Base-by-base conservation (phyloP, 2,113 vertebrate genomes). In the Cinclus cinclus region DNA sequence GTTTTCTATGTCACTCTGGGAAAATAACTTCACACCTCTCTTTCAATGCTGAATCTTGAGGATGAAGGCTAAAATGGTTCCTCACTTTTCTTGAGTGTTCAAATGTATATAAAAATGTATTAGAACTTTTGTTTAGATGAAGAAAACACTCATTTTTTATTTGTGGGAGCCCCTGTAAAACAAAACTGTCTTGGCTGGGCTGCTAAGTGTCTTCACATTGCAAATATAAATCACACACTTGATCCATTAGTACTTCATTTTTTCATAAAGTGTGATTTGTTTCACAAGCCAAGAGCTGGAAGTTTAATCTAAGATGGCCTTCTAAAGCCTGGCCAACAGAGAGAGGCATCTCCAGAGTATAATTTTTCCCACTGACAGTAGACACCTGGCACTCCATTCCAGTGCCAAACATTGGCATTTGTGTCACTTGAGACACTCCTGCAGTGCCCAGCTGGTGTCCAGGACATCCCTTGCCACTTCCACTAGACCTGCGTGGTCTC, bases 201-300 rank as follows among this genome's bases (percentile, higher is more conserved):
- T 69, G 49, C 33, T 62, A 67, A 58, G 33, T 69, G n/a, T 68
- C 67, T 73, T 67, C 59, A 62, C 46, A 69, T 28, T 19, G 15
- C 42, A 90, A 87, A 83, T 47, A 65, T 15, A 62, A 87, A 93
- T 90, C 31, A 86, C 30, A 52, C 55, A 41, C 75, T 64, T 86
- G 42, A 76, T 50, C 44, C 56, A 63, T 90, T 90, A 92, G 22
- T 56, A 60, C 56, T 95, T n/a, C 24, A 65, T 13, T 81, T 86
- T 95, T 87, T 92, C 73, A 75, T 74, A n/a, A 77, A 93, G 42
- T 41, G 35, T 63, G 42, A 71, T 55, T 77, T 11, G 75, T 92
- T 96, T 86, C 79, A 74, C 23, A 55, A 90, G 47, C 79, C 81
- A 81, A 90, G 94, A 92, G 71, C 79, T 94, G 18, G 11, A 86